Percentiles rank a stretch among this genome's conserved stretches.
phyloP scores from a whole-genome alignment of 2,797 vertebrate genomes.

The Steatocranus sp. region DNA sequence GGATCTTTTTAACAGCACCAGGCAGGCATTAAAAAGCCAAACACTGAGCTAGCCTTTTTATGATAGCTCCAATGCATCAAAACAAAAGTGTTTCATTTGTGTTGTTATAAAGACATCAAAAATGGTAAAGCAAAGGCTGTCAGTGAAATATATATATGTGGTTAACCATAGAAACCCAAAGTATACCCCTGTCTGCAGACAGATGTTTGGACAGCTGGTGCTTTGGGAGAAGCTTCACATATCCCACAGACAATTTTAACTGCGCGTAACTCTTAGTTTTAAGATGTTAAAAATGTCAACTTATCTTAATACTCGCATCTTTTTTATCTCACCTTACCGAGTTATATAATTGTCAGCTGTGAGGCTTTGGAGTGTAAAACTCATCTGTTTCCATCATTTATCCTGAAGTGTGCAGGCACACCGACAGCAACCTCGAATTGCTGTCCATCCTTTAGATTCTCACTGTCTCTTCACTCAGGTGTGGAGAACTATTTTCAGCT shows the following conservation, averaged over 20 bases:
- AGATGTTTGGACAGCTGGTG: slow-evolving; percentile 8
- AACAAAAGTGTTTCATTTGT: neutral
- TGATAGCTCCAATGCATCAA: neutral
- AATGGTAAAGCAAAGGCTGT: neutral
- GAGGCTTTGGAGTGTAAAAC: slow-evolving; percentile 49
- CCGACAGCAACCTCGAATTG: slow-evolving; percentile 44
- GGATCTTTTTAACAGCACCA: neutral
- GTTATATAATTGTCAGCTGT: slow-evolving; percentile 56
- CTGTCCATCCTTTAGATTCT: slow-evolving; percentile 54
- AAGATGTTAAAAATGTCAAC: slow-evolving; percentile 34
- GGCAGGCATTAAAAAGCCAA: neutral
- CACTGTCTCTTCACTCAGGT: slow-evolving; percentile 56
- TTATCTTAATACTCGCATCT: slow-evolving; percentile 31
- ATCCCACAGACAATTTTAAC: slow-evolving; percentile 14
- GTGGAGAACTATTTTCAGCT: slow-evolving; percentile 64
- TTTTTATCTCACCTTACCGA: slow-evolving; percentile 25
- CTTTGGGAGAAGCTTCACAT: slow-evolving; percentile 16
- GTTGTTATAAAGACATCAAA: neutral
- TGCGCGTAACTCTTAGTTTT: slow-evolving; percentile 26
- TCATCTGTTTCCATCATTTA: slow-evolving; percentile 57
- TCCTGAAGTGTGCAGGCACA: slow-evolving; percentile 42
- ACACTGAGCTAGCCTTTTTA: neutral
- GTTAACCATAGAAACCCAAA: neutral
- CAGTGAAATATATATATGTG: neutral
- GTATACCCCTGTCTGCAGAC: neutral